Base-by-base conservation (phyloP, 2,888 invertebrate species). In the Agriopis marginaria region DNA sequence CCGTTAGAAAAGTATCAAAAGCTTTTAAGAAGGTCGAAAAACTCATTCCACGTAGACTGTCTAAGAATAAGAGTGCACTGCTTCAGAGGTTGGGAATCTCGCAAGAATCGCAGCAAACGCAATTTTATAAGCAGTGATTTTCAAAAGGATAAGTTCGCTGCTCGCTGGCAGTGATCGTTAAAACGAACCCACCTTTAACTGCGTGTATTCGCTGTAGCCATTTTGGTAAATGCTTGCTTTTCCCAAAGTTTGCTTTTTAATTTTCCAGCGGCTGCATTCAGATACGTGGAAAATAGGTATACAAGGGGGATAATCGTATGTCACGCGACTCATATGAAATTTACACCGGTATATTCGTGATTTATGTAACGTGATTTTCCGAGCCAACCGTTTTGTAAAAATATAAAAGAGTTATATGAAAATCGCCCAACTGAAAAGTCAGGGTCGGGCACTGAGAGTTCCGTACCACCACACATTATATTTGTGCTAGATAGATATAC, bases 251-350 rank as follows among this genome's bases (percentile, higher is more conserved):
- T 79, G 78, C 78, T 79, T 85, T 86, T 86, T 84, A 84, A 86
- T 85, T 86, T 86, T 86, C 83, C 84, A 81, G 78, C 75, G 76
- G 73, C 77, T 86, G 86, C 80, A 77, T 79, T 75, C 77, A 77
- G 75, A 79, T 84, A 84, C 82, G 79, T 80, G 81, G 84, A 82
- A 82, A 85, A 85, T 40, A 49, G 47, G 39, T 10, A 80, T 77
- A 83, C 79, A 76, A 75, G 59, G 68, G 5, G 77, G 78, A 81
- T 82, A 81, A 83, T 83, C 79, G 82, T 78, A 77, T 81, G 72
- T 77, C 74, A 73, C 70, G 67, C 74, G 68, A 73, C 65, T 68
- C 60, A 61, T 71, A 73, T 23, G 0, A 23, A 23, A 23, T 76
- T 71, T 74, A 65, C 60, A 72, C 51, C 40, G 60, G 40, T 59